These are phyloP conservation scores for Procavia capensis DNA, from an alignment of 2,113 vertebrate species.

Conservation along the genomic window DNA sequence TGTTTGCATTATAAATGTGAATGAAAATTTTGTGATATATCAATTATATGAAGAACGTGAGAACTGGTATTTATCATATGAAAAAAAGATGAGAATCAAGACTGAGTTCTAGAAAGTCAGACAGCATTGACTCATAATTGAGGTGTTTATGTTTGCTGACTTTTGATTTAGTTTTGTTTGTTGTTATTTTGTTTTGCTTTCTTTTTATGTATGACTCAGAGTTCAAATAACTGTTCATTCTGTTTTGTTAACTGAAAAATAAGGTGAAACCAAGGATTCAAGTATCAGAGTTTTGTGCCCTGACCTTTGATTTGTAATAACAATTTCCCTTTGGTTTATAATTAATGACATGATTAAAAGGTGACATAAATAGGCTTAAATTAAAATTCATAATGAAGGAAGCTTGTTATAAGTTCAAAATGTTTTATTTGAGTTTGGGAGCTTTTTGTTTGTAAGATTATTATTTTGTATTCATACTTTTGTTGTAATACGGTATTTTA, in stretches of 20 bases:
- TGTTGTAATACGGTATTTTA: neutral
- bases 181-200: neutral
- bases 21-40: conserved; percentile 32
- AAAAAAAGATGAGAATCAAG: conserved; percentile 16
- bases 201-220: conserved; percentile 47
- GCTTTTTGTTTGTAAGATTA: conserved; percentile 69
- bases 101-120: conserved; percentile 14
- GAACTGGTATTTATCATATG: neutral
- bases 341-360: conserved; percentile 78
- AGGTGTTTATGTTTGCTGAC: conserved; percentile 51
- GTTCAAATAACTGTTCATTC: conserved; percentile 16
- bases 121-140: conserved; percentile 58
- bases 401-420: conserved; percentile 22
- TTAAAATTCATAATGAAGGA: conserved; percentile 25
- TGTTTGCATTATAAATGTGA: neutral
- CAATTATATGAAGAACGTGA: neutral
- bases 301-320: conserved; percentile 60
- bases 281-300: conserved; percentile 51
- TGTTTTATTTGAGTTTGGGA: conserved; percentile 29
- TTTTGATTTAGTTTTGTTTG: conserved; percentile 57
- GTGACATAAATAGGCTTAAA: conserved; percentile 32
- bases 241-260: conserved; percentile 64
- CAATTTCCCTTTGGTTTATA: conserved; percentile 56
- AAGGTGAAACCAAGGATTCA: conserved; percentile 38
- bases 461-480: conserved; percentile 57